phyloP scores from a whole-genome alignment of 2,797 vertebrate species.

The Carapus acus region DNA sequence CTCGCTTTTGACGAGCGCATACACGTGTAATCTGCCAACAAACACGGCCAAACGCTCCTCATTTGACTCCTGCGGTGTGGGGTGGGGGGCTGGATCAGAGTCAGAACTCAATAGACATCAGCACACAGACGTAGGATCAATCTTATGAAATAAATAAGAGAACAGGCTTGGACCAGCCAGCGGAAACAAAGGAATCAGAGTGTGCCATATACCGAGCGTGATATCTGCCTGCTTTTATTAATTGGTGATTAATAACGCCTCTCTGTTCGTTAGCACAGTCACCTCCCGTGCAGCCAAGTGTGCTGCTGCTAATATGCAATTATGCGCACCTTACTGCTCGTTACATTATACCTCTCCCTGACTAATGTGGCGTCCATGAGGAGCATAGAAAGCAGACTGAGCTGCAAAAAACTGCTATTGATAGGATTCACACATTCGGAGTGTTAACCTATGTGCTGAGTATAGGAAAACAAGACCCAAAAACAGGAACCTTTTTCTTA shows the following conservation, averaged over 20 bases:
- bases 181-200: slow-evolving; percentile 69
- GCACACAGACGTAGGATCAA: slow-evolving; percentile 62
- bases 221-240: slow-evolving; percentile 81
- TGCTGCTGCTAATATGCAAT: slow-evolving; percentile 80
- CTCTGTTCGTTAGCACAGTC: slow-evolving; percentile 94
- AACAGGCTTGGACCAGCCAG: slow-evolving; percentile 58
- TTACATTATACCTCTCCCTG: slow-evolving; percentile 79
- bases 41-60: slow-evolving; percentile 61
- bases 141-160: slow-evolving; percentile 68
- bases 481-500: no score
- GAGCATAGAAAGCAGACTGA: slow-evolving; percentile 66
- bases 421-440: slow-evolving; percentile 54
- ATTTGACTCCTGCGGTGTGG: slow-evolving; percentile 62
- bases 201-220: slow-evolving; percentile 61
- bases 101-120: slow-evolving; percentile 65
- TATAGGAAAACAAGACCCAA: slow-evolving; percentile 33
- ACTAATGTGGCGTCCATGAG: slow-evolving; percentile 73
- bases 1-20: slow-evolving; percentile 37
- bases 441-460: slow-evolving; percentile 48
- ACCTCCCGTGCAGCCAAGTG: slow-evolving; percentile 94
- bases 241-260: slow-evolving; percentile 97
- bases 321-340: slow-evolving; percentile 90
- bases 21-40: slow-evolving; percentile 68
- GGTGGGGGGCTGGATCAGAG: slow-evolving; percentile 61
- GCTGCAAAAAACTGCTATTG: slow-evolving; percentile 50